Conservation (phyloP, 1,140 invertebrate genomes). For the Drosophila oshimai region DNA sequence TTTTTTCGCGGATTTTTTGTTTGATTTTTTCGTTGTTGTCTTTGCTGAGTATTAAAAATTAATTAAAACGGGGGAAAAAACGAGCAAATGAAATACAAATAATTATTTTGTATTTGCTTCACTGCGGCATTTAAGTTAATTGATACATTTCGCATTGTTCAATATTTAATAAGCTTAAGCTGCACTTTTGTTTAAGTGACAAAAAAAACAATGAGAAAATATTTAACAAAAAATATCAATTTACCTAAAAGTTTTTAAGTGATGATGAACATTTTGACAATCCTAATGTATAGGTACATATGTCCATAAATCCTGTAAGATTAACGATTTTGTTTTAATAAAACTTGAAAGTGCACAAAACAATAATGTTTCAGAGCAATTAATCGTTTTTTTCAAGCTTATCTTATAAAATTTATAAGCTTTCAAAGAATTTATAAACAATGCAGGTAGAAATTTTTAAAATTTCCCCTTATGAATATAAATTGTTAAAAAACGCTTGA, state of each 20-base stretch:
- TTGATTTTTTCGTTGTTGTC: conserved; percentile 4
- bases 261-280: too few species aligned
- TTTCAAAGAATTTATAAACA: neutral
- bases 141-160: conserved; percentile 45
- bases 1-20: too few species aligned
- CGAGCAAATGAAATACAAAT: conserved; percentile 20
- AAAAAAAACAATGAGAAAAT: neutral
- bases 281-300: too few species aligned
- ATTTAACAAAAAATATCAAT: too few species aligned
- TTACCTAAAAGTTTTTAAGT: too few species aligned
- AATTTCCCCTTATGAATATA: neutral
- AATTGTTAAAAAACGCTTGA: neutral
- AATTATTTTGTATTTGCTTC: conserved; percentile 1
- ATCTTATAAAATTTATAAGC: neutral
- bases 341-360: too few species aligned
- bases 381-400: too few species aligned
- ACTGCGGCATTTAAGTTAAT: conserved; percentile 21
- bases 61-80: conserved; percentile 22
- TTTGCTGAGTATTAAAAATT: conserved; percentile 30
- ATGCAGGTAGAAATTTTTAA: too few species aligned
- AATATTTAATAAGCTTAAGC: conserved; percentile 38
- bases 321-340: too few species aligned
- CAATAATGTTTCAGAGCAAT: too few species aligned
- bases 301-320: too few species aligned
- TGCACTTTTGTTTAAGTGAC: neutral